A percentile compares a stretch with the other conserved stretches of the same genome.
phyloP scores from a whole-genome alignment of 2,113 vertebrate genomes.

The Sula dactylatra region DNA sequence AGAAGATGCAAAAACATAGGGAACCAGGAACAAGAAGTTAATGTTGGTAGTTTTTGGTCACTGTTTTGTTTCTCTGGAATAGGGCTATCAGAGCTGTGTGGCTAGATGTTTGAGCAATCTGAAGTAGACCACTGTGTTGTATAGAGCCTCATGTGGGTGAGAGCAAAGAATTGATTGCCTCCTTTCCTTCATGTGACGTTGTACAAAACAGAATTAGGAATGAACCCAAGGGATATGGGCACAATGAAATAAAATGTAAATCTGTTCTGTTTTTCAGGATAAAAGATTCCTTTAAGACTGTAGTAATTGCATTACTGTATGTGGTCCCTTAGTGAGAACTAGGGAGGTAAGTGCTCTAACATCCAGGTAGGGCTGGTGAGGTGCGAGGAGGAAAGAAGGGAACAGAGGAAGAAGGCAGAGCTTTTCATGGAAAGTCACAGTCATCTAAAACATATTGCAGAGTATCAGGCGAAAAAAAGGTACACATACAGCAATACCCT shows the following conservation, averaged over 20 bases:
- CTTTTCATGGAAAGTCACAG: background rate
- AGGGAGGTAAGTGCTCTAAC: background rate
- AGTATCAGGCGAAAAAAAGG: background rate
- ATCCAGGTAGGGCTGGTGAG: background rate
- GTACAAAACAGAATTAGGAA: background rate
- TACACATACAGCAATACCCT: background rate
- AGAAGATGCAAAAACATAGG: background rate
- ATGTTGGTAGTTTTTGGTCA: background rate
- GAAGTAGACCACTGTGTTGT: background rate
- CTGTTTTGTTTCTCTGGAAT: background rate
- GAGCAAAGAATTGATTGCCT: background rate
- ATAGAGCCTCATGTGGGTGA: background rate
- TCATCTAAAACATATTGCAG: background rate
- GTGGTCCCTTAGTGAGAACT: background rate
- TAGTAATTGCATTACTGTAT: background rate
- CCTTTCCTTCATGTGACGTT: accelerated
- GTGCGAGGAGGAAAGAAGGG: background rate
- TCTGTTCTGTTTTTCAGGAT: background rate
- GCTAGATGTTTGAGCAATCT: background rate
- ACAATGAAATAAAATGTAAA: background rate
- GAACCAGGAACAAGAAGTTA: background rate
- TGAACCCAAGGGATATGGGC: background rate
- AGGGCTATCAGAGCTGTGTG: background rate
- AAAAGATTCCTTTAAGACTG: background rate
- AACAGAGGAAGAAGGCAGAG: background rate